Conservation (phyloP, 2,797 vertebrate genomes). For the Podarcis siculus region DNA sequence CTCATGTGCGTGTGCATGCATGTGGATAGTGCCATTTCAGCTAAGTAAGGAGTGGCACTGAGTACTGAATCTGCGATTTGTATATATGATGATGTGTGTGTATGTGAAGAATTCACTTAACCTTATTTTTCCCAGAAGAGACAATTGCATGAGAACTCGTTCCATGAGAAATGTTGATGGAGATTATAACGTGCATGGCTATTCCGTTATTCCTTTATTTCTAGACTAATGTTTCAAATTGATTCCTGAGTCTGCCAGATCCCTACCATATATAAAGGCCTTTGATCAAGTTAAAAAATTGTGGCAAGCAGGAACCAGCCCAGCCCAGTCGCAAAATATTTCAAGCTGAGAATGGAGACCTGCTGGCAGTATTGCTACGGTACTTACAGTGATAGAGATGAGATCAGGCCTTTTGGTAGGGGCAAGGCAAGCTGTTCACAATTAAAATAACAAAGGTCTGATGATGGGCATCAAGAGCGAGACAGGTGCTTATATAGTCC, state of each 20-base stretch:
- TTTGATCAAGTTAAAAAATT: conserved; percentile 48
- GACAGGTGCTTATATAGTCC: not conserved
- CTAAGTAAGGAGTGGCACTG: not conserved
- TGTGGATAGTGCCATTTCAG: not conserved
- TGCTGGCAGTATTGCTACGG: not conserved
- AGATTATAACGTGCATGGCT: conserved; percentile 2
- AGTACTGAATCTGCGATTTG: not conserved
- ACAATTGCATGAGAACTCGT: conserved; percentile 16
- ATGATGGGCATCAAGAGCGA: too few species aligned
- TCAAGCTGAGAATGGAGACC: not conserved
- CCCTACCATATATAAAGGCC: conserved; percentile 27
- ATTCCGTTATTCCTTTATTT: conserved; percentile 28
- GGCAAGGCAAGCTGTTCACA: not conserved
- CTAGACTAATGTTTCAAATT: not conserved
- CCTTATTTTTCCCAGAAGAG: conserved; percentile 2
- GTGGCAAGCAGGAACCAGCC: conserved; percentile 26
- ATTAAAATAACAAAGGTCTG: not conserved
- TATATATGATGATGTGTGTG: not conserved
- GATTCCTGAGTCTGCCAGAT: conserved; percentile 38
- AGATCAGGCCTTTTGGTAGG: not conserved
- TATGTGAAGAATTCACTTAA: not conserved
- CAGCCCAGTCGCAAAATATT: not conserved
- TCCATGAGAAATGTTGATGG: conserved; percentile 44
- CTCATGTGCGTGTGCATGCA: not conserved
- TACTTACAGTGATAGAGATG: not conserved